Evolutionary conservation across 2,797 vertebrate species (phyloP).

Genomic region (Acridotheres tristis): DNA sequence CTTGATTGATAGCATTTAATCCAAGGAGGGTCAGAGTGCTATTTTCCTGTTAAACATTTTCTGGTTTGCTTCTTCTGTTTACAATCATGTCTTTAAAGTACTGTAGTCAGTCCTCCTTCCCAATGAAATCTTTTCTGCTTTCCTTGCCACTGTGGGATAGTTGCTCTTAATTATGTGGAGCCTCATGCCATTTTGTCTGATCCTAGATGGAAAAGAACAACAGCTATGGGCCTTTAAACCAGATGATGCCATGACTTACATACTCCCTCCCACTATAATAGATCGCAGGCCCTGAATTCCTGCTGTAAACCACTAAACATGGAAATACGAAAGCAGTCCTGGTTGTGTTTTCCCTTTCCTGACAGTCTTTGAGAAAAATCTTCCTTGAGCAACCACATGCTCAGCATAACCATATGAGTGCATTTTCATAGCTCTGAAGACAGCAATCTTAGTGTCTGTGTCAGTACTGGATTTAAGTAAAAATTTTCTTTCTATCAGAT

Average conservation of each 20-base stretch:
- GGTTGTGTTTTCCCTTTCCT: slow-evolving; percentile 49
- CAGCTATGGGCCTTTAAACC: slow-evolving; percentile 48
- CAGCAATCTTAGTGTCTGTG: slow-evolving; percentile 3
- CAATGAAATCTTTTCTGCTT: slow-evolving; percentile 54
- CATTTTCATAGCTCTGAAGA: slow-evolving; percentile 35
- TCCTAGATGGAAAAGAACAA: slow-evolving; percentile 51
- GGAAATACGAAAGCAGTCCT: slow-evolving; percentile 43
- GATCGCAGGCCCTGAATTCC: slow-evolving; percentile 1
- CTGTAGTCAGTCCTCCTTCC: slow-evolving; percentile 40
- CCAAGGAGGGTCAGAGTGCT: slow-evolving; percentile 68
- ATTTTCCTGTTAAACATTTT: slow-evolving; percentile 72
- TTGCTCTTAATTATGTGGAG: slow-evolving; percentile 51
- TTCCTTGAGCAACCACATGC: slow-evolving; percentile 49
- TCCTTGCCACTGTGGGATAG: slow-evolving; percentile 46
- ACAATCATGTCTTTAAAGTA: slow-evolving; percentile 60
- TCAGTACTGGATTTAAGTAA: not conserved
- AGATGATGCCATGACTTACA: slow-evolving; percentile 42
- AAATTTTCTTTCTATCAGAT: not conserved
- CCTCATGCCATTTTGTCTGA: slow-evolving; percentile 1
- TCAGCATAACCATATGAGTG: slow-evolving; percentile 34
- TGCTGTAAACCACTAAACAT: slow-evolving; percentile 35
- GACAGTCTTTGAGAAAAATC: slow-evolving; percentile 52
- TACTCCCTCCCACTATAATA: not conserved
- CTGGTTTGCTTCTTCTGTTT: slow-evolving; percentile 63
- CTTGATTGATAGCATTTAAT: slow-evolving; percentile 76